Evolutionary conservation across 2,113 vertebrate genomes (phyloP).

Genomic region (Zosterops lateralis): DNA sequence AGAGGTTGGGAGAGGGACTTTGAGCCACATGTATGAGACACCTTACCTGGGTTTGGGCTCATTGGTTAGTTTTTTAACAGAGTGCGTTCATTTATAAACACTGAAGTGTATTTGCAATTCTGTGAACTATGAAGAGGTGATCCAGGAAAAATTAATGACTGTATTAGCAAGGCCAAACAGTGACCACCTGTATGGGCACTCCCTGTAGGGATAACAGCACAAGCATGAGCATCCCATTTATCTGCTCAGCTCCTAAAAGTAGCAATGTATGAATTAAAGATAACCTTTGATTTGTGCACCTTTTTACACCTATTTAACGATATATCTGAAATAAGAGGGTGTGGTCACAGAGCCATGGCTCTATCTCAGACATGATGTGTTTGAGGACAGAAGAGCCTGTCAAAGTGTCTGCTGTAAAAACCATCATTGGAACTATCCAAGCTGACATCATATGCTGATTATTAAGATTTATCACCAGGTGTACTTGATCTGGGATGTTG

Average conservation of each 20-base stretch:
- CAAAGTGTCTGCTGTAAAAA: background rate
- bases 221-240: rapidly evolving
- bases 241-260: background rate
- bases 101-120: background rate
- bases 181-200: background rate
- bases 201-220: background rate
- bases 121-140: background rate
- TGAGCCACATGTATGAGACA: background rate
- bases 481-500: background rate
- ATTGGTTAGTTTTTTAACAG: background rate
- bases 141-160: background rate
- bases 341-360: background rate
- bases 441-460: background rate
- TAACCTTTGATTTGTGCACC: background rate
- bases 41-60: background rate
- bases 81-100: background rate
- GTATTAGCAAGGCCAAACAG: background rate
- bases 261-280: background rate
- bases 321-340: background rate
- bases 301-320: background rate
- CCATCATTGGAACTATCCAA: background rate
- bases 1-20: background rate
- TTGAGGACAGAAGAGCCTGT: background rate
- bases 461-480: background rate
- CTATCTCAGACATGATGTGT: background rate